These are phyloP conservation scores for Ricordea florida DNA, from an alignment of 92 coral and sea anemone species.

Conservation along the genomic window DNA sequence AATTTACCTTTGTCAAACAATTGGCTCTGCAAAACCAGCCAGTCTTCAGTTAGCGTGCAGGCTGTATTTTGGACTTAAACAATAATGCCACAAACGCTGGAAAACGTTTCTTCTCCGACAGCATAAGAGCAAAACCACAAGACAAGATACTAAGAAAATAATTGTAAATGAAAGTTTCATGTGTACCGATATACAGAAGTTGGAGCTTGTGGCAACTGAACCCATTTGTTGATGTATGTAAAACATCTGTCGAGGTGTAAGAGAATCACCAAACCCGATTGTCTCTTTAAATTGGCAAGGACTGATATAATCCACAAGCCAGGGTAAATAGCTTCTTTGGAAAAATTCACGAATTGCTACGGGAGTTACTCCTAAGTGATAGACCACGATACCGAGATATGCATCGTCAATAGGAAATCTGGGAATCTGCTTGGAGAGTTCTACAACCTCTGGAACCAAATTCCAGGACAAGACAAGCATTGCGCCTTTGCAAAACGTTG, in stretches of 20 bases:
- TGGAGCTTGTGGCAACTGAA: not conserved
- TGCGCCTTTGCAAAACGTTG: conserved; percentile 84
- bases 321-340: conserved; percentile 31
- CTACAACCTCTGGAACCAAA: conserved; percentile 67
- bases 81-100: too few relatives aligned
- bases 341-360: conserved; percentile 54
- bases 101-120: not conserved
- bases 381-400: conserved; percentile 65
- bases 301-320: conserved; percentile 42
- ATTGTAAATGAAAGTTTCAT: not conserved
- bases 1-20: too few relatives aligned
- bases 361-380: conserved; percentile 58
- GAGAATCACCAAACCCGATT: conserved; percentile 80
- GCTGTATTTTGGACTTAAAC: too few relatives aligned
- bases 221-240: conserved; percentile 59
- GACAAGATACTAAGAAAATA: not conserved
- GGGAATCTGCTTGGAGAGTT: conserved; percentile 42
- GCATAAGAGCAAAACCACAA: not conserved
- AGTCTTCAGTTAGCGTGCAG: too few relatives aligned
- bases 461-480: conserved; percentile 70
- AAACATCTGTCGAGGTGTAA: conserved; percentile 61
- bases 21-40: too few relatives aligned
- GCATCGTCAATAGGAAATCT: conserved; percentile 83
- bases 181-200: conserved; percentile 18
- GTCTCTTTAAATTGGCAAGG: conserved; percentile 66